Percentiles rank a stretch among this genome's conserved stretches.
Evolutionary conservation across 2,113 vertebrate genomes (phyloP).

Genomic region (Phyllostomus hastatus): DNA sequence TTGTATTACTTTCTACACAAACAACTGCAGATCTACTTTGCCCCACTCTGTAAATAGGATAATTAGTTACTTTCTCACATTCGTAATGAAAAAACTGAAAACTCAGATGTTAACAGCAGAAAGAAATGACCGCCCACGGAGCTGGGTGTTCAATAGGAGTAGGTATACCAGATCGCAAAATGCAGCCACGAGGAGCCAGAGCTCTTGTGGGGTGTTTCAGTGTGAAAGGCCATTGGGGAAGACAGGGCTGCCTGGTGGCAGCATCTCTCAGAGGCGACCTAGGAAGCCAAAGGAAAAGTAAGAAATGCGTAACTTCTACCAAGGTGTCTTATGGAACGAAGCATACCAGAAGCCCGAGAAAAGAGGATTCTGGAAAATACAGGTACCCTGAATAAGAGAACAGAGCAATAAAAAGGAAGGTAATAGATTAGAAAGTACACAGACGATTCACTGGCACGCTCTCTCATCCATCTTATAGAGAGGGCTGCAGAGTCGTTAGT

Average conservation of each 20-base stretch:
- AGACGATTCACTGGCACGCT: neutral
- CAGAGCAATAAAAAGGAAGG: neutral
- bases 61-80: neutral
- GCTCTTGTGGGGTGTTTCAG: rapidly evolving
- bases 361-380: neutral
- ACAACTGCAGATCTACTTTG: neutral
- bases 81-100: neutral
- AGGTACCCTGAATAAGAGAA: neutral
- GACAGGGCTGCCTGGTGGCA: neutral
- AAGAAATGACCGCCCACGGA: neutral
- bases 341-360: neutral
- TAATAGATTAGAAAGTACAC: neutral
- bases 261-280: neutral
- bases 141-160: neutral
- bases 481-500: neutral
- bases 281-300: neutral
- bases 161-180: neutral
- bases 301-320: neutral
- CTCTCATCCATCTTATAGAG: neutral
- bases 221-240: neutral
- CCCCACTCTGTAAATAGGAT: neutral
- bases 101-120: neutral
- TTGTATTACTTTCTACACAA: neutral
- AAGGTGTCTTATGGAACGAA: neutral
- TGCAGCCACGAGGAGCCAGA: neutral